phyloP scores from a whole-genome alignment of 2,888 invertebrate species.

The Arge pagana region DNA sequence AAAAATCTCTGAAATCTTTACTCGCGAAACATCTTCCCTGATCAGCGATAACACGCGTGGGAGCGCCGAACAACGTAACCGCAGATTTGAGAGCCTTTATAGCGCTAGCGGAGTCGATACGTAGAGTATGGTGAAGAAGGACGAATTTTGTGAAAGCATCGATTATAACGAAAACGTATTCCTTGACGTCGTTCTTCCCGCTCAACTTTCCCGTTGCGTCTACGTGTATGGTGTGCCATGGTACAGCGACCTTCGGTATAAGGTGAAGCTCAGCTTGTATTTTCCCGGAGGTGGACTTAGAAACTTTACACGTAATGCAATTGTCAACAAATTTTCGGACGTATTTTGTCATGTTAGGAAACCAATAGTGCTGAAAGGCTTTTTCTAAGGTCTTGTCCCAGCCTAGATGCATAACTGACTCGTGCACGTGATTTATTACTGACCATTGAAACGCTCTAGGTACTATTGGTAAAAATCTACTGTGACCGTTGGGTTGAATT shows the following conservation, averaged over 20 bases:
- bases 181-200: conserved; percentile 39
- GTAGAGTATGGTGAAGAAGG: conserved; percentile 34
- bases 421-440: conserved; percentile 26
- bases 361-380: conserved; percentile 44
- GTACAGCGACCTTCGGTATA: conserved; percentile 39
- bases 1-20: conserved; percentile 29
- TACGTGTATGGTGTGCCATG: conserved; percentile 44
- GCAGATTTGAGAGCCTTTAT: conserved; percentile 23
- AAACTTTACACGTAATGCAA: conserved; percentile 43
- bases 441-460: conserved; percentile 25
- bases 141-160: conserved; percentile 42
- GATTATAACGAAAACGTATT: conserved; percentile 38
- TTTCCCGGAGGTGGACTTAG: conserved; percentile 42
- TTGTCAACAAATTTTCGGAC: conserved; percentile 45
- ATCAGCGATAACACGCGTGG: conserved; percentile 27
- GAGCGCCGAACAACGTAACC: conserved; percentile 26
- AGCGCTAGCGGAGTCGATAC: conserved; percentile 37
- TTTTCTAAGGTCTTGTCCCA: conserved; percentile 26
- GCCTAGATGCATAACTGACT: conserved; percentile 24
- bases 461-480: conserved; percentile 21
- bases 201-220: conserved; percentile 35
- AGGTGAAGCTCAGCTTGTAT: conserved; percentile 41
- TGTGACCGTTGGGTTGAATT: conserved; percentile 32
- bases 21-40: conserved; percentile 28
- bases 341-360: conserved; percentile 38